These are phyloP conservation scores for Atta colombica DNA, from an alignment of 1,140 invertebrate species.

Conservation along the genomic window DNA sequence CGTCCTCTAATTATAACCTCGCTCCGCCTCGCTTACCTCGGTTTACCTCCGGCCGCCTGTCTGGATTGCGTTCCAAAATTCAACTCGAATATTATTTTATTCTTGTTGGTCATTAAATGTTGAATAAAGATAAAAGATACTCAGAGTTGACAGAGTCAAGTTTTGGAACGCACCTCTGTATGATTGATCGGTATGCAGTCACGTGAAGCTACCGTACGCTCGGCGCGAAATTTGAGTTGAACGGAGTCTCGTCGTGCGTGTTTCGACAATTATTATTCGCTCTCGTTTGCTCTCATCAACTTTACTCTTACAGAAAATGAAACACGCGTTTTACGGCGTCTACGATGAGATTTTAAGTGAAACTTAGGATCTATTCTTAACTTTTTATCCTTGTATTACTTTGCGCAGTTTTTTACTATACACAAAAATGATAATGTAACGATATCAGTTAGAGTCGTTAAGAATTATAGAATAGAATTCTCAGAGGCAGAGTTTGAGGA, in stretches of 20 bases:
- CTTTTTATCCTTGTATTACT: no score
- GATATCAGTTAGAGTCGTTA: no score
- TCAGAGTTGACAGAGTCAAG: no score
- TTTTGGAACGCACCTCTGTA: not conserved
- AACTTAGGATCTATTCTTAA: no score
- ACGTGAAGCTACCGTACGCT: conserved; percentile 65
- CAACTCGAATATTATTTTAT: no score
- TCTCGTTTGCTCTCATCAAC: not conserved
- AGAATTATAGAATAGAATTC: no score
- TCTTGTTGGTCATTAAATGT: no score
- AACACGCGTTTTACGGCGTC: not conserved
- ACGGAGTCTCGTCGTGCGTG: not conserved
- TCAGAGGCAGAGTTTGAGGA: not conserved
- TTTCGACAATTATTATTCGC: not conserved
- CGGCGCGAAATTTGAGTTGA: conserved; percentile 71
- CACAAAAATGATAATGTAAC: no score
- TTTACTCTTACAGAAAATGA: conserved; percentile 18
- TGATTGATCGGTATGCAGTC: conserved; percentile 67
- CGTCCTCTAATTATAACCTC: conserved; percentile 82
- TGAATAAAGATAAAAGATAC: no score
- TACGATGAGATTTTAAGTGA: no score
- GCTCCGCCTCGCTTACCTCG: conserved; percentile 64
- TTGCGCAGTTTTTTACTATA: no score
- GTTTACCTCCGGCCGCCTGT: conserved; percentile 39
- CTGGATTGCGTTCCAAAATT: not conserved